Base-by-base conservation (phyloP, 2,797 vertebrate species). In the Agapornis canus region DNA sequence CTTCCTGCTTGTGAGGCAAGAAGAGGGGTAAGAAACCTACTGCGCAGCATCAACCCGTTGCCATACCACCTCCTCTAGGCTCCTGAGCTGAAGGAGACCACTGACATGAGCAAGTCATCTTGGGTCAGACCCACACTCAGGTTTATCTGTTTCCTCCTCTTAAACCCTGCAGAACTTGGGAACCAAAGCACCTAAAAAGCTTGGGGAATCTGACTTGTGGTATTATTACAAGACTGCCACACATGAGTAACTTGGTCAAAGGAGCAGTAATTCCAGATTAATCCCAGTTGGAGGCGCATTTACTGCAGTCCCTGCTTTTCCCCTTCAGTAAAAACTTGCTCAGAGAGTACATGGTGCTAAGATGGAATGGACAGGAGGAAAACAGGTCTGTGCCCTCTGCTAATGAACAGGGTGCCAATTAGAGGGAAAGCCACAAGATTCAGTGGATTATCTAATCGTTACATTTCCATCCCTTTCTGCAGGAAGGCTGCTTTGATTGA, bases 401-500 rank as follows among this genome's bases (percentile, higher is more conserved):
- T 42, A 63, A 49, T 2, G 49, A 82, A 45, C 35, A 49, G 77
- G 48, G 35, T 37, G 6, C 15, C 52, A 40, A 16, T 40, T 61
- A 52, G 18, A 37, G 23, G 9, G 3, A 54, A 73, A 91, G 48
- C 48, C 20, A 1, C 8, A 7, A 31, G n/a, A 21, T 57, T 42
- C 23, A 29, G 35, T 16, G 29, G 47, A 5, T 85, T 79, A 19
- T 77, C 76, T 40, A 64, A 83, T 75, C 61, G 27, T 25, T 22
- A 2, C 45, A 11, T 45, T 57, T 54, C 61, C 0, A 0, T n/a
- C 75, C 56, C 57, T 75, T 88, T 43, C 82, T 85, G 56, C 35
- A 25, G 65, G 68, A 89, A 59, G 18, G 31, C 69, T 72, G 82
- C 92, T 96, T 56, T 96, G 97, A 96, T 93, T 96, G 94, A 68